Base-by-base conservation (phyloP, 2,888 invertebrate species). In the Phrixothrix hirtus region DNA sequence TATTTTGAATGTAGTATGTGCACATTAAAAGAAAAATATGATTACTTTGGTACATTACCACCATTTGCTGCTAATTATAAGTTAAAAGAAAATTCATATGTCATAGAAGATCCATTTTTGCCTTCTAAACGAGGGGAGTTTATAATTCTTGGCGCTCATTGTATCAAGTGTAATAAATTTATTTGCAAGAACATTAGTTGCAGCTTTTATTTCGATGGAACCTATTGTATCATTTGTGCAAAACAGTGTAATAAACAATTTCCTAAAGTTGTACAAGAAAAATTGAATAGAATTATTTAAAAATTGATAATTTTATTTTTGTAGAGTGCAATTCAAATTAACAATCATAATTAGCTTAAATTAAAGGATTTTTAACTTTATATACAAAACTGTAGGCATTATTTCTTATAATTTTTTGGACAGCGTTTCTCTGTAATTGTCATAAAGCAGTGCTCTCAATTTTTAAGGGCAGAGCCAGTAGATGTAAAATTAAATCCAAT, bases 91-190 rank as follows among this genome's bases (percentile, higher is more conserved):
- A 83, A 89, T 21, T 85, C 84, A 55, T 95, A 87, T 73, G 75
- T 92, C 0, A 87, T 90, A 83, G 88, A 87, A 67, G 93, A 94
- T 76, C 94, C 94, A 0, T 94, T 93, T 69, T 82, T 84, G 64
- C 82, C 87, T 1, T 84, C 86, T 3, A 84, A 84, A 45, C 85
- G 82, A 70, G 84, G 87, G n/a, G 88, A 92, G 73, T 85, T 86
- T 65, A 75, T 92, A 54, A 79, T 91, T 2, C 68, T 94, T 11
- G 95, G 94, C 1, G 80, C 85, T 7, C 84, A 89, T 68, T 94
- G 94, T 74, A 74, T 78, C 14, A 64, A 78, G 12, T 95, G 95
- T 76, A 72, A 78, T 1, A 82, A 80, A 65, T 63, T 80, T 54
- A 85, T 92, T 2, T 95, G 95, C 73, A 82, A 87, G 64, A 84